Evolutionary conservation across 2,113 vertebrate species (phyloP).

Genomic region (Carollia perspicillata): DNA sequence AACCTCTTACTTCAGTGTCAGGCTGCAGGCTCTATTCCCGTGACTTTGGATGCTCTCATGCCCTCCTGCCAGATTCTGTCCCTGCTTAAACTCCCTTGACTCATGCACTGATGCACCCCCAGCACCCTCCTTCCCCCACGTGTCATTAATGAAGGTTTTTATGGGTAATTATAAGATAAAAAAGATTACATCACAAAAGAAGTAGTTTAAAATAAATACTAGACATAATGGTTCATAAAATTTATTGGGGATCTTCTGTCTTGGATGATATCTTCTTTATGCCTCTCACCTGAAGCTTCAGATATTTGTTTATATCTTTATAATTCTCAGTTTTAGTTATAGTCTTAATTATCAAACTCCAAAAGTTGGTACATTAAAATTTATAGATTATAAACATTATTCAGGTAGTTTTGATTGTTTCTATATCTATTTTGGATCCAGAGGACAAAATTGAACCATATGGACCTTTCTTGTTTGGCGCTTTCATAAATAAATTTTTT

Average conservation of each 20-base stretch:
- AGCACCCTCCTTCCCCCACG: not conserved
- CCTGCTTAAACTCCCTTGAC: not conserved
- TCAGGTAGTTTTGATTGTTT: not conserved
- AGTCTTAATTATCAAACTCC: not conserved
- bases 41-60: not conserved
- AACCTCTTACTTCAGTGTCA: not conserved
- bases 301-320: not conserved
- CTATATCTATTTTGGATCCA: not conserved
- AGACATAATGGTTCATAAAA: not conserved
- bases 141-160: not conserved
- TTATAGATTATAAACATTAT: not conserved
- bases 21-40: not conserved
- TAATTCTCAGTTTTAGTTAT: not conserved
- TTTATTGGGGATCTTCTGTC: not conserved
- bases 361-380: not conserved
- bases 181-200: not conserved
- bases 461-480: not conserved
- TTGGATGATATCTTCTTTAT: not conserved
- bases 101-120: not conserved
- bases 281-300: not conserved
- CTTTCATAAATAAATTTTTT: constrained; percentile 21
- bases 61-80: not conserved
- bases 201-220: not conserved
- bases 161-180: not conserved
- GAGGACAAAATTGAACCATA: not conserved